Evolutionary conservation across 2,113 vertebrate genomes (phyloP).

Genomic region (Austrofundulus limnaeus): DNA sequence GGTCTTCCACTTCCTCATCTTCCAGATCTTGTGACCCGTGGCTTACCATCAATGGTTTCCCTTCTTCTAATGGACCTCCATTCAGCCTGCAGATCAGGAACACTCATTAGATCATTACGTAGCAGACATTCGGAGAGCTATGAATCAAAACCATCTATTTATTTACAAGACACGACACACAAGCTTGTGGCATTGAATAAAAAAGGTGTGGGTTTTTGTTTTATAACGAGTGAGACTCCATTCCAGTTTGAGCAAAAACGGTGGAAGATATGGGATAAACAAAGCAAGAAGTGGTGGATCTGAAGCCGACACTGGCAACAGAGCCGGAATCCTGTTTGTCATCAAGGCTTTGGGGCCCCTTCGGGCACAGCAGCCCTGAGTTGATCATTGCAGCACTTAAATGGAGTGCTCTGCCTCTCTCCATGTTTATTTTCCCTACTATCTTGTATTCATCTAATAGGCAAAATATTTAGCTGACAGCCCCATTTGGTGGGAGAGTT

Average conservation of each 20-base stretch:
- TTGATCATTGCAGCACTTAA: conserved; percentile 75
- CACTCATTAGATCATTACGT: not conserved
- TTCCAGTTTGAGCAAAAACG: conserved; percentile 26
- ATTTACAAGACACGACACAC: not conserved
- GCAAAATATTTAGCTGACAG: conserved; percentile 85
- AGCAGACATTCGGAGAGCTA: not conserved
- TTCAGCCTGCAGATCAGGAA: conserved; percentile 81
- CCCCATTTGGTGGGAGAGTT: conserved; percentile 80
- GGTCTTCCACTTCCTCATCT: conserved; percentile 91
- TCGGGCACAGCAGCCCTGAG: conserved; percentile 59
- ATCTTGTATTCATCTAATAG: conserved; percentile 82
- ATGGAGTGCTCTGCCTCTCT: conserved; percentile 62
- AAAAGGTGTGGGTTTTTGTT: not conserved
- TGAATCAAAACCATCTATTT: not conserved
- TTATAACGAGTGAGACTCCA: conserved; percentile 8
- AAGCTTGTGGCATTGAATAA: not conserved
- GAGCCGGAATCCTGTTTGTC: conserved; percentile 72
- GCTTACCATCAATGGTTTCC: conserved; percentile 84
- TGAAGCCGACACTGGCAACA: conserved; percentile 48
- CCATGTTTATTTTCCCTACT: conserved; percentile 76
- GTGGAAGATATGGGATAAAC: conserved; percentile 2
- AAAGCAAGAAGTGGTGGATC: conserved; percentile 22
- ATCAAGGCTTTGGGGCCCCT: conserved; percentile 69
- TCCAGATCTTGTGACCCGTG: conserved; percentile 87
- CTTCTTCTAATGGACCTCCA: conserved; percentile 88